phyloP scores from a whole-genome alignment of 1,140 invertebrate species.

The Bombus balteatus region DNA sequence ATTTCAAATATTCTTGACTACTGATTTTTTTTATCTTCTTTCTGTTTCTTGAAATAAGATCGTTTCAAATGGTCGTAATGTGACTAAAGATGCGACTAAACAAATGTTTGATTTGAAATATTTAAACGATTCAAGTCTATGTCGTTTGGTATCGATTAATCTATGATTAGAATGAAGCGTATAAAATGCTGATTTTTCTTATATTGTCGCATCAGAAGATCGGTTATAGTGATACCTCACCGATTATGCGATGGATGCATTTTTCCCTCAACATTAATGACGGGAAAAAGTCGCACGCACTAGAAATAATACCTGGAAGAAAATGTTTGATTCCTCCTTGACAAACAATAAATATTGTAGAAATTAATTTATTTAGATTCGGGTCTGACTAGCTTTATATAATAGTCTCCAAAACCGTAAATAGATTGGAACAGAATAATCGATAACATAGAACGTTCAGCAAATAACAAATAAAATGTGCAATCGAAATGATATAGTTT shows the following conservation, averaged over 20 bases:
- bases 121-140: slow-evolving; percentile 51
- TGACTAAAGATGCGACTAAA: slow-evolving; percentile 50
- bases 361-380: not conserved
- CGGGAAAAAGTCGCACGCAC: slow-evolving; percentile 1
- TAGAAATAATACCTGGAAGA: slow-evolving; percentile 15
- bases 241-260: not conserved
- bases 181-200: slow-evolving; percentile 16
- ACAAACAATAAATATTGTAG: not conserved
- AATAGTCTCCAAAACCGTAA: not conserved
- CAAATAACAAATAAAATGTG: not conserved
- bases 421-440: not conserved
- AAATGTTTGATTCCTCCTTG: slow-evolving; percentile 48
- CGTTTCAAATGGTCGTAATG: slow-evolving; percentile 53
- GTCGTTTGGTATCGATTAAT: slow-evolving; percentile 41
- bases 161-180: slow-evolving; percentile 2
- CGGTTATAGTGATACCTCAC: slow-evolving; percentile 2
- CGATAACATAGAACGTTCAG: not conserved
- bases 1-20: slow-evolving; percentile 34
- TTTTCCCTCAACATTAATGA: not conserved
- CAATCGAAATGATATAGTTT: not conserved
- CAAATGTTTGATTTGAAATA: slow-evolving; percentile 51
- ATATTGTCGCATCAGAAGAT: slow-evolving; percentile 21
- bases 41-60: slow-evolving; percentile 50
- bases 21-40: slow-evolving; percentile 53
- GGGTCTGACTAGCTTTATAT: not conserved